Base-by-base conservation (phyloP, 2,888 invertebrate species). In the Criorhina ranunculi region DNA sequence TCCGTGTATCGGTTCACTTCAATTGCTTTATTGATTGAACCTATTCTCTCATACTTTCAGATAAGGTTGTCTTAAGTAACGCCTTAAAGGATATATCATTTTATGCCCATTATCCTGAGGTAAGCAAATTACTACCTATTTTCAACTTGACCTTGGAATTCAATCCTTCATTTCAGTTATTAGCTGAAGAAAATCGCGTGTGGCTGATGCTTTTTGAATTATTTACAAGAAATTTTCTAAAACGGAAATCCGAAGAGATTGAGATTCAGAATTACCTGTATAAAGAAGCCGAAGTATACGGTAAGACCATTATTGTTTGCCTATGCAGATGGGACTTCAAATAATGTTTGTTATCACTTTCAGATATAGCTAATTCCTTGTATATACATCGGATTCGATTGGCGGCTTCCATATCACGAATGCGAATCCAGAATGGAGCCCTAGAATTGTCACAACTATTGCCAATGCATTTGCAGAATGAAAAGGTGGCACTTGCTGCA, bases 381-480 rank as follows among this genome's bases (percentile, higher is more conserved):
- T 95, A 95, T 94, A 90, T 93, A 7, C 93, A 94, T 87, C 93
- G 95, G 67, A 94, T 95, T 0, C 94, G 94, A 86, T 92, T 97
- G 37, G 96, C 96, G 0, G 97, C 97, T 0, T 95, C 96, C 0
- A 93, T 97, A 46, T 95, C 96, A 0, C 93, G 96, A 82, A 93
- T 96, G 86, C 93, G 96, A 11, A 96, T 97, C 29, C 94, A 95
- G 88, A 94, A 95, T 88, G 95, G 94, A 55, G 96, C 96, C 0
- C 93, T 95, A 33, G 92, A 93, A 40, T 90, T 95, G 88, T 94
- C 94, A 37, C 94, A 96, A 64, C 92, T 97, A 59, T 91, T 97
- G 15, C 96, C 97, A 0, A 88, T 91, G 0, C 96, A 96, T 90
- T 92, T 97, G 83, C 93, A 95, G 76, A 95, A 96, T 86, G 95